Evolutionary conservation across 2,888 invertebrate genomes (phyloP).

Genomic region (Scotopteryx bipunctaria): DNA sequence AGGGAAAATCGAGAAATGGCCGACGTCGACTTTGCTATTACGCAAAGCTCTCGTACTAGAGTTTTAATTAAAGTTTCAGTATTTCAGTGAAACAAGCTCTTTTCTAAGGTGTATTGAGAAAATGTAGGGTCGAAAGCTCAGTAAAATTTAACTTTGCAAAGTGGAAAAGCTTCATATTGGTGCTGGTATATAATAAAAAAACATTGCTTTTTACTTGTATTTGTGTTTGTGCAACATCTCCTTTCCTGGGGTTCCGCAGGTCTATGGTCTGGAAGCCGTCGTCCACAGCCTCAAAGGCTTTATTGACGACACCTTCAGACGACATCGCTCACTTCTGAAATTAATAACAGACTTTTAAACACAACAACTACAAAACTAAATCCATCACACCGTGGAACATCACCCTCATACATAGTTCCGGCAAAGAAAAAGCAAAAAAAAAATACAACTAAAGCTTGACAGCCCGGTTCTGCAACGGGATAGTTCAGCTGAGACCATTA

Average conservation of each 20-base stretch:
- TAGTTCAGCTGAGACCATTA: too few relatives aligned
- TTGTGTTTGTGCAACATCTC: constrained; percentile 22
- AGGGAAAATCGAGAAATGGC: constrained; percentile 65
- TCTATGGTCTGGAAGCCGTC: constrained; percentile 80
- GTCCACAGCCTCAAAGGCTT: constrained; percentile 68
- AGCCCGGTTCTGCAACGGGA: too few relatives aligned
- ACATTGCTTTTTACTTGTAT: constrained; percentile 16
- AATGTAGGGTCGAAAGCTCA: too few relatives aligned
- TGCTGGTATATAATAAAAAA: background rate
- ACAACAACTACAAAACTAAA: too few relatives aligned
- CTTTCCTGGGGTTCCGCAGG: constrained; percentile 51
- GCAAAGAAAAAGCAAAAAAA: too few relatives aligned
- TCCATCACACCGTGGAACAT: too few relatives aligned
- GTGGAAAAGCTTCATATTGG: background rate
- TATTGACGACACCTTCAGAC: constrained; percentile 59
- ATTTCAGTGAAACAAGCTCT: background rate
- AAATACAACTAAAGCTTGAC: too few relatives aligned
- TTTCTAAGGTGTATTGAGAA: background rate
- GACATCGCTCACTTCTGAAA: constrained; percentile 44
- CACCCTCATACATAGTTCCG: too few relatives aligned
- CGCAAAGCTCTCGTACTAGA: constrained; percentile 38
- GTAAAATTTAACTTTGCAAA: too few relatives aligned
- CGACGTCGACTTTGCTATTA: constrained; percentile 42
- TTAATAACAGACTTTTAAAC: too few relatives aligned
- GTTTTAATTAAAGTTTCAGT: constrained; percentile 30